Evolutionary conservation across 2,797 vertebrate species (phyloP), one percentile per base, ranked within the genome.

Genomic region (Phrynocephalus vlangalii): DNA sequence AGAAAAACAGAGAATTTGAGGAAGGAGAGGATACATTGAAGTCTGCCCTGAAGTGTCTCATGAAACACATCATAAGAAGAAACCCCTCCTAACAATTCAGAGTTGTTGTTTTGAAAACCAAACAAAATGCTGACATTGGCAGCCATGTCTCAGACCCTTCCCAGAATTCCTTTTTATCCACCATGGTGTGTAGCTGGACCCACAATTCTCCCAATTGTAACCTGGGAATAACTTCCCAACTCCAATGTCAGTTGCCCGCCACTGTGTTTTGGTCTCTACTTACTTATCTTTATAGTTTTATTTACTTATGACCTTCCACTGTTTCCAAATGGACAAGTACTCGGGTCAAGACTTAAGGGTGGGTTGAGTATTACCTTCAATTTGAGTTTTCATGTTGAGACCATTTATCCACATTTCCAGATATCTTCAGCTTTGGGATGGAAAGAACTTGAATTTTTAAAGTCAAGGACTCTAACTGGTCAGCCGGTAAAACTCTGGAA

Each of bases 21-120:
- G 6, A 82, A 92, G 87, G 78, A 13, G 20, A n/a, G 22, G 52
- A 70, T 52, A 52, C 30, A 52, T 52, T 30, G 66, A 82, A 90
- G 83, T 2, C 3, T 22, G 26, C 20, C 66, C 63, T 6, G 48
- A n/a, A 30, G 5, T 67, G 30, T 30, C 33, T 82, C n/a, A 84
- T 1, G 82, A 50, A 85, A 20, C 66, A 0, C 75, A 44, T 81
- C 72, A 68, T 3, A 63, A 71, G 78, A 81, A 5, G 33, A 80
- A 83, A 52, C 5, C 33, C 80, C 4, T 28, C 1, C 1, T 33
- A 75, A 44, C 63, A 18, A 78, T 85, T 85, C 84, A 30, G 28
- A 77, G 75, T 20, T 83, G 2, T 60, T 71, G 50, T 63, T 63
- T 80, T 72, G 22, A n/a, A 68, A 78, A 85, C 3, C 33, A 60